A percentile compares a stretch with the other conserved stretches of the same genome.
Evolutionary conservation across 2,113 vertebrate species (phyloP).

Genomic region (Pyxicephalus adspersus): DNA sequence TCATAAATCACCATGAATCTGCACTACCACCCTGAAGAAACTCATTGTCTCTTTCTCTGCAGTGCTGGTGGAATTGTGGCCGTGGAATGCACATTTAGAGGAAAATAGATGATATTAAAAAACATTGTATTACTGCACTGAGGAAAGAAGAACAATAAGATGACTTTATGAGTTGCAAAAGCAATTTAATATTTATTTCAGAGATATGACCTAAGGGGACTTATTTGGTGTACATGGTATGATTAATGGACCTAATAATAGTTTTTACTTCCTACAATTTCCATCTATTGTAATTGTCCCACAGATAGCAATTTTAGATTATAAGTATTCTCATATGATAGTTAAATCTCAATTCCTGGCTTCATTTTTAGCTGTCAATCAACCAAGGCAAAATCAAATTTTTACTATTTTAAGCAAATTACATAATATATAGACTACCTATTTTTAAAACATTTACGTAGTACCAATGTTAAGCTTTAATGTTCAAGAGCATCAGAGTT

Average conservation of each 20-base stretch:
- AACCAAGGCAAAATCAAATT: too few species aligned
- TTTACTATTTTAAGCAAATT: too few species aligned
- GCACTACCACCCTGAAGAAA: not conserved
- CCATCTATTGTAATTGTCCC: not conserved
- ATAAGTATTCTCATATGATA: conserved; percentile 22
- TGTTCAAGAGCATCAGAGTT: too few species aligned
- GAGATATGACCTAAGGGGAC: conserved; percentile 6
- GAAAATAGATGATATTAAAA: conserved; percentile 15
- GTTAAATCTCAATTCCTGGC: not conserved
- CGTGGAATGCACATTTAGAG: not conserved
- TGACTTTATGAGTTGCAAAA: conserved; percentile 4
- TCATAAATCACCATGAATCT: conserved; percentile 28
- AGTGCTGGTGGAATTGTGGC: conserved; percentile 12
- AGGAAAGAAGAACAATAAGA: conserved; percentile 16
- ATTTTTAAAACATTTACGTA: too few species aligned
- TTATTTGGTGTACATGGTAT: conserved; percentile 21
- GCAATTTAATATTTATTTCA: conserved; percentile 17
- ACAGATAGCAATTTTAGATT: not conserved
- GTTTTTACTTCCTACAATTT: not conserved
- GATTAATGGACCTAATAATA: conserved; percentile 35
- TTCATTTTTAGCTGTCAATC: too few species aligned
- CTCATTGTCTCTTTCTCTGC: conserved; percentile 30
- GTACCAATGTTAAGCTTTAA: too few species aligned
- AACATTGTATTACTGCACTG: conserved; percentile 7
- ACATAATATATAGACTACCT: too few species aligned